Conservation (phyloP, 2,888 invertebrate species). For the Lingula anatina region DNA sequence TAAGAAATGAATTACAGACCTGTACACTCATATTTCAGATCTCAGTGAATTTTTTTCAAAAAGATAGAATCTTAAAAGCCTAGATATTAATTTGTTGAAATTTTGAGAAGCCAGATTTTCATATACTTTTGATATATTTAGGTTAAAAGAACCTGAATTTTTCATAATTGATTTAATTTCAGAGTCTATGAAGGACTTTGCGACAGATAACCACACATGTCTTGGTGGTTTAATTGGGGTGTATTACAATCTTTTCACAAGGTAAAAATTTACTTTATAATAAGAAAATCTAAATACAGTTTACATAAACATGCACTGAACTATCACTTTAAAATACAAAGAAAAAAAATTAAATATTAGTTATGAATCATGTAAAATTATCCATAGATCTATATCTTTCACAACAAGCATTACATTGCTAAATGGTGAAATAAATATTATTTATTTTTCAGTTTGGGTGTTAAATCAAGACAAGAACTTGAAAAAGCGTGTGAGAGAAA, state of each 20-base stretch:
- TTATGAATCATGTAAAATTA: background rate
- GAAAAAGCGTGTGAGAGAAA: conserved; percentile 8
- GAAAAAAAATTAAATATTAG: conserved; percentile 14
- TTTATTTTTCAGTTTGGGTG: conserved; percentile 13
- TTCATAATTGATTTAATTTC: conserved; percentile 5
- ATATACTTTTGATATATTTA: background rate
- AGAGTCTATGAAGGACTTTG: conserved; percentile 25
- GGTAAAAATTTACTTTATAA: too few species aligned
- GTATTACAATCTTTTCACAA: too few species aligned
- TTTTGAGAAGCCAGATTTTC: background rate
- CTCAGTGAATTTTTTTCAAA: background rate
- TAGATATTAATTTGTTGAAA: background rate
- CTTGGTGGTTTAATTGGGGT: too few species aligned
- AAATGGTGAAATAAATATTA: too few species aligned
- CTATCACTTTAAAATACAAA: conserved; percentile 11
- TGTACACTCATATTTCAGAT: too few species aligned
- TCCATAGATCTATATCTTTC: too few species aligned
- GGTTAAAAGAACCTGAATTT: background rate
- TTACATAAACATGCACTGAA: conserved; percentile 19
- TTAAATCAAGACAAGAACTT: conserved; percentile 16
- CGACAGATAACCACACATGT: too few species aligned
- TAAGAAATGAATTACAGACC: too few species aligned
- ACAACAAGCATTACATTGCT: too few species aligned
- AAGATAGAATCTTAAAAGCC: background rate
- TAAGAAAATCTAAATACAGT: conserved; percentile 25